phyloP scores from a whole-genome alignment of 2,113 vertebrate genomes.

The cattle (Bos taurus) region DNA sequence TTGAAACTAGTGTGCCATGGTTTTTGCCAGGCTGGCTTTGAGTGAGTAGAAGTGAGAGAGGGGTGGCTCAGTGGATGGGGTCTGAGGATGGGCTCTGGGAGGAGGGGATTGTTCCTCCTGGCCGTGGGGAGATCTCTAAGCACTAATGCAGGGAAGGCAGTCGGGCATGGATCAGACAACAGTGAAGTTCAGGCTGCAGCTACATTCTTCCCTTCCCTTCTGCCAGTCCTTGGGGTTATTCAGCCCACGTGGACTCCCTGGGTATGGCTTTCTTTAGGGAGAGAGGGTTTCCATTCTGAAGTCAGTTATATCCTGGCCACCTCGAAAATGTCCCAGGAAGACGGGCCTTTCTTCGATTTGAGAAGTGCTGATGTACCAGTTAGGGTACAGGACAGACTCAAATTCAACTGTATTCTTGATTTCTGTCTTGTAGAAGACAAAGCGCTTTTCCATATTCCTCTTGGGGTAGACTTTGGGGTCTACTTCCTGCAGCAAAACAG shows the following conservation, averaged over 20 bases:
- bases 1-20: background rate
- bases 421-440: conserved; percentile 69
- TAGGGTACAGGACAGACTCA: conserved; percentile 64
- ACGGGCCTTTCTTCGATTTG: conserved; percentile 16
- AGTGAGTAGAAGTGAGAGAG: too few relatives aligned
- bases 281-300: conserved; percentile 44
- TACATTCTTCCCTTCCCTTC: background rate
- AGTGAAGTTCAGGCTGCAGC: background rate
- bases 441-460: conserved; percentile 62
- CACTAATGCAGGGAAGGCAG: background rate
- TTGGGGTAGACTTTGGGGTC: conserved; percentile 50
- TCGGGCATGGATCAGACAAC: background rate
- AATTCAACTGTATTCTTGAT: conserved; percentile 46
- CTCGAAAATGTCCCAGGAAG: conserved; percentile 44
- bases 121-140: background rate
- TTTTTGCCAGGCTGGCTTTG: background rate
- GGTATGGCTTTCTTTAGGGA: background rate
- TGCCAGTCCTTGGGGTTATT: too few relatives aligned
- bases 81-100: background rate
- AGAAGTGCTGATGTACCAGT: conserved; percentile 74
- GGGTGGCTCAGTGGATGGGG: background rate
- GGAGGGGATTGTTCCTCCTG: background rate
- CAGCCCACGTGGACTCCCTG: background rate
- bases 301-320: conserved; percentile 44
- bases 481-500: conserved; percentile 47